Evolutionary conservation across 1,140 invertebrate species (phyloP).

Genomic region (Platyscapa corneri): DNA sequence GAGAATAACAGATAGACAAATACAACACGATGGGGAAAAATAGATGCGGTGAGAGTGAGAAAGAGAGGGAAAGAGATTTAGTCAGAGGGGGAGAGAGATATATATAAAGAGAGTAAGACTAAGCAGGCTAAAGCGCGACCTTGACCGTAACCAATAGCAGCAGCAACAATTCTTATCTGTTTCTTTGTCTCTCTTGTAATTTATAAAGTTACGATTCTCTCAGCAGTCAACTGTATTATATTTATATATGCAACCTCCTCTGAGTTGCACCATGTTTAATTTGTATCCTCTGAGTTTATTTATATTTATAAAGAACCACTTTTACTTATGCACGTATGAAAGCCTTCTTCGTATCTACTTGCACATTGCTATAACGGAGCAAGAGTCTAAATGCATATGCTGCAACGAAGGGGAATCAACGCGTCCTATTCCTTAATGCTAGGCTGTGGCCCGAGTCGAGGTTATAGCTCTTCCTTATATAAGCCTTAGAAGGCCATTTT

Average conservation of each 20-base stretch:
- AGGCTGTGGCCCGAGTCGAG: background rate
- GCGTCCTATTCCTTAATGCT: background rate
- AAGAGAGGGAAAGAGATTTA: constrained; percentile 10
- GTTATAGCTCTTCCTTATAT: background rate
- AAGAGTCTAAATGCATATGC: background rate
- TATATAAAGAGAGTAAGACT: constrained; percentile 15
- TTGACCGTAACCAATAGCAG: constrained; percentile 39
- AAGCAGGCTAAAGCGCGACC: constrained; percentile 33
- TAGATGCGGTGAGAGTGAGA: background rate
- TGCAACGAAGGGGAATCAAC: background rate
- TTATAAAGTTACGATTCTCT: background rate
- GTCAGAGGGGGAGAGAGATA: no score
- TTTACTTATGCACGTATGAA: background rate
- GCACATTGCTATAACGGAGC: constrained; percentile 13
- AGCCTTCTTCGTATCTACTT: constrained; percentile 2
- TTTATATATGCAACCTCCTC: constrained; percentile 23
- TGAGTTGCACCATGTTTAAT: background rate
- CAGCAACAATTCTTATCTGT: constrained; percentile 31
- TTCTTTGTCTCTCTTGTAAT: background rate
- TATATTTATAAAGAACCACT: background rate
- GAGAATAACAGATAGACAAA: no score
- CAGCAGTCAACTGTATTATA: background rate
- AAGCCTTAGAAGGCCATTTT: background rate
- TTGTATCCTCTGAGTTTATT: background rate
- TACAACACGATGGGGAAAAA: no score